These are phyloP conservation scores for Heliconius cydno DNA, from an alignment of 2,888 invertebrate species.

Conservation along the genomic window DNA sequence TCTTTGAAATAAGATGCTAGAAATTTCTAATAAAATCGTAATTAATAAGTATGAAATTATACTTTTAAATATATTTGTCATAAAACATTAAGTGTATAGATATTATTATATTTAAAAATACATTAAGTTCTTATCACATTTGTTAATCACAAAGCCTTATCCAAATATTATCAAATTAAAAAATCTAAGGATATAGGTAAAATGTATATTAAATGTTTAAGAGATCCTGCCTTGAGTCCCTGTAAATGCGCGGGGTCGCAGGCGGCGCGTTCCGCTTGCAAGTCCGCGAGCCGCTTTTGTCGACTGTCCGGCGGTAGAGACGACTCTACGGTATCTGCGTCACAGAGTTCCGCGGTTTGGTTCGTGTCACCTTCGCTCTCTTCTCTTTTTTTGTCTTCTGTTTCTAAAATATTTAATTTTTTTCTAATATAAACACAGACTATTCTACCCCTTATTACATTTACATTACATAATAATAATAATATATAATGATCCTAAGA, in stretches of 20 bases:
- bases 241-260: constrained; percentile 91
- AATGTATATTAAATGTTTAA: background rate
- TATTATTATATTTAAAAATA: too few relatives aligned
- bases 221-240: constrained; percentile 82
- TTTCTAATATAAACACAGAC: background rate
- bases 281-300: constrained; percentile 86
- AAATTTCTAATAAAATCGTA: background rate
- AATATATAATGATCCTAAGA: too few relatives aligned
- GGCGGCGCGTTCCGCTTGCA: constrained; percentile 89
- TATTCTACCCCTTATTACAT: too few relatives aligned
- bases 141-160: too few relatives aligned
- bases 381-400: constrained; percentile 75
- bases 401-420: constrained; percentile 51
- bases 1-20: background rate
- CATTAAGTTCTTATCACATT: too few relatives aligned
- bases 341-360: constrained; percentile 82
- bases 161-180: too few relatives aligned
- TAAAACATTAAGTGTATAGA: background rate
- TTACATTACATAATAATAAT: too few relatives aligned
- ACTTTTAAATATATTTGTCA: too few relatives aligned
- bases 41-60: background rate
- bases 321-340: constrained; percentile 87
- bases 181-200: background rate
- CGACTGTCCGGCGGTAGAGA: constrained; percentile 87
- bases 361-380: constrained; percentile 81